These are phyloP conservation scores for Pecten maximus DNA, from an alignment of 2,888 invertebrate species.

Conservation along the genomic window DNA sequence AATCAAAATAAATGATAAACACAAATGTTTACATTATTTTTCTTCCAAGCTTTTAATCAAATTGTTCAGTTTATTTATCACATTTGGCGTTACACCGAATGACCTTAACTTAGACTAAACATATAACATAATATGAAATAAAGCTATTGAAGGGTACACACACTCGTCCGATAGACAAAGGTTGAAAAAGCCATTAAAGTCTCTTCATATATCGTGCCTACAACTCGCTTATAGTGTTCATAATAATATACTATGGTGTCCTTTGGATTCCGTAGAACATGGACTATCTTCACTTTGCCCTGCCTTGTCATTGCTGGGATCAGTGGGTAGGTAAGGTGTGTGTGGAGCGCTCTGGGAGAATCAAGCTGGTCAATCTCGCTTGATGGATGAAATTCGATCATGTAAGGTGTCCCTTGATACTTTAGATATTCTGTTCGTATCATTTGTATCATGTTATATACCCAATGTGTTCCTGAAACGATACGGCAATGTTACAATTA, in stretches of 20 bases:
- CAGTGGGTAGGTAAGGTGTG: neutral
- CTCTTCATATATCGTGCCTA: neutral
- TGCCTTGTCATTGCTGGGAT: neutral
- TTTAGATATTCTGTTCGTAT: neutral
- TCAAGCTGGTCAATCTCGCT: neutral
- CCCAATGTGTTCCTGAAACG: conserved; percentile 3
- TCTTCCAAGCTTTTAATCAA: no score
- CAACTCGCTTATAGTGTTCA: neutral
- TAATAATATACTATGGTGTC: neutral
- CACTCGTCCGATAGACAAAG: neutral
- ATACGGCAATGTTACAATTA: no score
- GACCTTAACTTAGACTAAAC: no score
- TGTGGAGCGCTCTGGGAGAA: neutral
- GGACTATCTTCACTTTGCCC: neutral
- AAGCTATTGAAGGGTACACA: no score
- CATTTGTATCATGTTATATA: neutral
- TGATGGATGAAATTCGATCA: neutral
- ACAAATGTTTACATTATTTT: no score
- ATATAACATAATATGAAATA: no score
- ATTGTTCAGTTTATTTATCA: no score
- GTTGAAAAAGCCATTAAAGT: neutral
- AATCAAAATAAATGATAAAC: no score
- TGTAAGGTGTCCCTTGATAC: neutral
- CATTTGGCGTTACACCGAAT: no score
- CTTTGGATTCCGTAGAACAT: neutral